Evolutionary conservation across 2,113 vertebrate species (phyloP), one percentile per base, ranked within the genome.

Genomic region (Gadus chalcogrammus): DNA sequence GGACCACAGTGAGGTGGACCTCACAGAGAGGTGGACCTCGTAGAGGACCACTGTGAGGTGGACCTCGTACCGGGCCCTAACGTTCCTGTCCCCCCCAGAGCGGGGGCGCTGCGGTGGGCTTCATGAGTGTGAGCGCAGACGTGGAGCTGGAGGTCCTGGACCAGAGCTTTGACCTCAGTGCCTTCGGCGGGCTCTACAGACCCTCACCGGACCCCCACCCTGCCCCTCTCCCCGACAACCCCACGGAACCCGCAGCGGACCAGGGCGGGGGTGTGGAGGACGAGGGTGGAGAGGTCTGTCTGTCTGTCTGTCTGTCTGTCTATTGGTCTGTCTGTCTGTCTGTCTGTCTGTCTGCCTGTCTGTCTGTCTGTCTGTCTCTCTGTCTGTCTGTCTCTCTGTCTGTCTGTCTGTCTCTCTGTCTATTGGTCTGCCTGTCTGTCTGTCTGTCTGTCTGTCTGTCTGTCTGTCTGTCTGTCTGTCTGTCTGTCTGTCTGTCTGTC

Each of bases 91-190:
- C 15, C 18, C 20, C 69, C 59, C 84, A 99, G 97, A 91, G 82
- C 70, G 90, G 83, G 24, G 94, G 87, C 15, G 18, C 18, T 13
- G 86, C 88, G 3, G 92, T 94, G 0, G 95, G 96, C 13, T 95
- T 97, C 82, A 92, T 98, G 88, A 93, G 89, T 0, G 75, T 95
- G 16, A 92, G 88, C 22, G 86, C 90, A 0, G 77, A 89, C 0
- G 87, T 94, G 22, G 87, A 96, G 20, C 0, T 94, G 70, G 67
- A 89, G 15, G 67, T 88, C 60, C 82, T 97, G n/a, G 88, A 90
- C 7, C 67, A 89, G 1, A 91, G 86, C 79, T 98, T 96, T 80
- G 90, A 98, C 24, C 75, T 98, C 9, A 80, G 84, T 0, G 91
- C 89, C 35, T 95, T 95, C 76, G 84, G 93, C 0, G 92, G 92